Base-by-base conservation (phyloP, 2,888 invertebrate species). In the Microdon myrmicae region DNA sequence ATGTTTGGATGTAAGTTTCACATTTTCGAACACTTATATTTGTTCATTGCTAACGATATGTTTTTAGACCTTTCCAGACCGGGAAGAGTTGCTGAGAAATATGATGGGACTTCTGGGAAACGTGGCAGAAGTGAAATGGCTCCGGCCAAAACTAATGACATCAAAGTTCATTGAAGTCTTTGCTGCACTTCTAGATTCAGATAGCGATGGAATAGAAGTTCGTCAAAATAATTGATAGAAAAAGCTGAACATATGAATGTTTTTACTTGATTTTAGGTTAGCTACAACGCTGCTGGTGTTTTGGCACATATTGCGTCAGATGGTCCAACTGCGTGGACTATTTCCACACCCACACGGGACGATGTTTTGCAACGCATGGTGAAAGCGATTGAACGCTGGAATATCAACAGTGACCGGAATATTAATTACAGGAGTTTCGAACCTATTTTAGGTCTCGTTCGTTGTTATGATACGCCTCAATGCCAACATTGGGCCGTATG, bases 61-160 rank as follows among this genome's bases (percentile, higher is more conserved):
- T 67, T 70, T 77, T 13, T 77, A 95, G 94, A 86, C 85, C 73
- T 96, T 95, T 80, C 90, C 91, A 0, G 87, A 92, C 69, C 92
- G 91, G 74, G 92, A 92, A 66, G 96, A 96, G 75, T 80, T 98
- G 28, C 83, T 97, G 34, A 84, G 97, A 35, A 98, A 98, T 78
- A 98, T 98, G 97, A 96, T 98, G 96, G 98, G 97, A 1, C 81
- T 94, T 7, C 81, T 96, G 67, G 97, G 97, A 4, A 98, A 98
- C 79, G 95, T 98, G 4, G 96, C 97, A 0, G 98, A 98, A 81
- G 97, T 97, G 0, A 85, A 87, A 49, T 83, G 86, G 67, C 82
- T 98, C 12, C 85, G 97, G 16, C 85, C 86, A 3, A 86, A 90
- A 68, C 83, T 98, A 43, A 94, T 97, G 92, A 88, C 90, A 56